Conservation (phyloP, 1,140 invertebrate species). For the Galleria mellonella region DNA sequence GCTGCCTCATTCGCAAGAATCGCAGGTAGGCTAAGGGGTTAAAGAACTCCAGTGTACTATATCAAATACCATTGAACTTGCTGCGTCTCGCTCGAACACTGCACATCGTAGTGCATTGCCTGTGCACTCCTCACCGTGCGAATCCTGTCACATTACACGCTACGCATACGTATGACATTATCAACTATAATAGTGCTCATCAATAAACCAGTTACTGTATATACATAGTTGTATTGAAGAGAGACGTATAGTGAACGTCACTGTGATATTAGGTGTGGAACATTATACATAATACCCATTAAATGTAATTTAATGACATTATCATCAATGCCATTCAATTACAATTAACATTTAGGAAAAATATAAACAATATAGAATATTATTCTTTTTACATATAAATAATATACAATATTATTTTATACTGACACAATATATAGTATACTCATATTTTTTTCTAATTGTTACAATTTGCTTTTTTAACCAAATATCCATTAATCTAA, state of each 20-base stretch:
- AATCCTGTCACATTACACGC: slow-evolving; percentile 67
- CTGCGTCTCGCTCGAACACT: slow-evolving; percentile 47
- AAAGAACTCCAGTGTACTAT: slow-evolving; percentile 75
- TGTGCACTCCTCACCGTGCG: slow-evolving; percentile 54
- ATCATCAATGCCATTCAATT: too few species aligned
- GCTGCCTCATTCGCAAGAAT: slow-evolving; percentile 69
- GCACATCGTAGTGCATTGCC: slow-evolving; percentile 49
- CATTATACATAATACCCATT: too few species aligned
- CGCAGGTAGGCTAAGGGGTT: slow-evolving; percentile 75
- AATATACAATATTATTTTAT: too few species aligned
- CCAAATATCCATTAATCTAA: too few species aligned
- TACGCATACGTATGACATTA: slow-evolving; percentile 63
- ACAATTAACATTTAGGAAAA: too few species aligned
- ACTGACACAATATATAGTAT: too few species aligned
- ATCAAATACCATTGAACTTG: slow-evolving; percentile 75
- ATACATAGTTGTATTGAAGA: slow-evolving; percentile 10
- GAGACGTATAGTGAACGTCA: slow-evolving; percentile 12
- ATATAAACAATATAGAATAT: too few species aligned
- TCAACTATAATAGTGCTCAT: slow-evolving; percentile 18
- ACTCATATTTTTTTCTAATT: too few species aligned
- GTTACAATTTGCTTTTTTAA: too few species aligned
- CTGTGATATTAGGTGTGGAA: too few species aligned
- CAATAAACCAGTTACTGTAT: background rate
- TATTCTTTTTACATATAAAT: too few species aligned
- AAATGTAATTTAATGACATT: too few species aligned